Conservation (phyloP, 2,113 vertebrate species). For the Dasyurus viverrinus region DNA sequence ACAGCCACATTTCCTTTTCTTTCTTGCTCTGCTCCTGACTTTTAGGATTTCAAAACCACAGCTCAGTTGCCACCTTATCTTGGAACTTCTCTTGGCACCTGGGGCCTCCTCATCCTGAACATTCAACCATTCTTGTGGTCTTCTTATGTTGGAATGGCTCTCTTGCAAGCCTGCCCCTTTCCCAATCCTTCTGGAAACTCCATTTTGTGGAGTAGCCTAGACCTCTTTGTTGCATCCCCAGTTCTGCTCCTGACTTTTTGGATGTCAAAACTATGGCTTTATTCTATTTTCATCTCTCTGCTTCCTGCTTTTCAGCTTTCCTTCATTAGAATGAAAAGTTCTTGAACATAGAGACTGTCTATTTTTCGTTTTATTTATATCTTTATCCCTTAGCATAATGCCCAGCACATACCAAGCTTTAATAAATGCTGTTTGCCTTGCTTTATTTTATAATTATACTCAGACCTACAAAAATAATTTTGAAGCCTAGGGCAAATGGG, state of each 20-base stretch:
- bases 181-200: background rate
- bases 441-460: background rate
- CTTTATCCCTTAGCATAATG: background rate
- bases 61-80: background rate
- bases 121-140: background rate
- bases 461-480: background rate
- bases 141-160: background rate
- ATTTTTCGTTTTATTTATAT: background rate
- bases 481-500: background rate
- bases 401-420: background rate
- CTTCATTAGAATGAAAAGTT: background rate
- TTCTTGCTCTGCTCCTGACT: background rate
- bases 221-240: background rate
- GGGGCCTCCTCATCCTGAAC: background rate
- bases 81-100: background rate
- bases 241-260: background rate
- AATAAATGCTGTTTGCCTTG: background rate
- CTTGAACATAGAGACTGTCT: background rate
- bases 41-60: background rate
- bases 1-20: background rate
- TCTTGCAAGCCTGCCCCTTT: background rate
- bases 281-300: background rate
- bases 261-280: background rate
- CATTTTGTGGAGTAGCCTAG: background rate
- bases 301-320: background rate